These are phyloP conservation scores for Porphyrio hochstetteri DNA, from an alignment of 2,113 vertebrate genomes.

Conservation along the genomic window DNA sequence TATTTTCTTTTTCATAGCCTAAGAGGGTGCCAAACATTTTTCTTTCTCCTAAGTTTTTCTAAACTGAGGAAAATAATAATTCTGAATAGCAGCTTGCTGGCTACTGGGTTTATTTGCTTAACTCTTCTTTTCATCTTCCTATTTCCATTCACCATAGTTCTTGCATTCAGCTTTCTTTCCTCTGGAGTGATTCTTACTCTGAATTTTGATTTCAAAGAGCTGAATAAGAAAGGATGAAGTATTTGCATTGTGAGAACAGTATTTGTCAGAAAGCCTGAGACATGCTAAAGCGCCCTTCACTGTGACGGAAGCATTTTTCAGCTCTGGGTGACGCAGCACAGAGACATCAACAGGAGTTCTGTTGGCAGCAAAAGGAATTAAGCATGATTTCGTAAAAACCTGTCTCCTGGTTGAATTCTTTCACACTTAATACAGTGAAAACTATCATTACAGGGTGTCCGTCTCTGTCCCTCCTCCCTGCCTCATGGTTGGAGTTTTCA, in stretches of 20 bases:
- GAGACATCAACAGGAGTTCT: not conserved
- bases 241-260: not conserved
- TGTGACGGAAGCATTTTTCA: slow-evolving; percentile 19
- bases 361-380: slow-evolving; percentile 2
- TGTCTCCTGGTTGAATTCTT: not conserved
- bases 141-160: not conserved
- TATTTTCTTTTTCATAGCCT: not conserved
- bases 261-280: not conserved
- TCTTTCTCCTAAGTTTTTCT: not conserved
- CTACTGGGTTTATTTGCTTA: not conserved
- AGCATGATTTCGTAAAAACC: not conserved
- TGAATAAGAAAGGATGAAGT: not conserved
- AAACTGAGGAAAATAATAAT: not conserved
- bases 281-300: not conserved
- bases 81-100: not conserved
- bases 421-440: not conserved
- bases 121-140: not conserved
- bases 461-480: not conserved
- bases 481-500: not conserved
- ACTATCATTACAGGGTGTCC: not conserved
- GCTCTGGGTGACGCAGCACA: not conserved
- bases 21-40: not conserved
- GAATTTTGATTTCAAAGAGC: not conserved
- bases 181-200: not conserved
- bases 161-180: not conserved